phyloP scores from a whole-genome alignment of 2,888 invertebrate genomes.

The Deilephila elpenor region DNA sequence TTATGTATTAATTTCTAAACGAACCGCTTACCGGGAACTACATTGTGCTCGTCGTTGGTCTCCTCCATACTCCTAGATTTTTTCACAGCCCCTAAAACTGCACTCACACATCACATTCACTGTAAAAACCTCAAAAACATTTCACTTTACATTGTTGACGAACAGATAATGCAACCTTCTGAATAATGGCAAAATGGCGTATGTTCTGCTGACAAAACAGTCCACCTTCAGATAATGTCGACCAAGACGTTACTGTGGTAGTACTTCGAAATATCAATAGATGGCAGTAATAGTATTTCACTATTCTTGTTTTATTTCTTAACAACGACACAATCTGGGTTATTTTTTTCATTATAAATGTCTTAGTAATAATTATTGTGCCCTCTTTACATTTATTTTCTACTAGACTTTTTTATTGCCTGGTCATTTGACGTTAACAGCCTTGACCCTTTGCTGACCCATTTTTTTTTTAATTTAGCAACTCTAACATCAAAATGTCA shows the following conservation, averaged over 20 bases:
- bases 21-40: conserved; percentile 75
- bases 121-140: conserved; percentile 75
- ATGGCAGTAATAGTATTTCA: conserved; percentile 46
- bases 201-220: conserved; percentile 49
- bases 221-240: conserved; percentile 21
- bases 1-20: conserved; percentile 61
- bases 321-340: not conserved
- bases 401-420: not conserved
- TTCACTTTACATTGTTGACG: conserved; percentile 81
- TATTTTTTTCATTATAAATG: no score
- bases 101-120: conserved; percentile 72
- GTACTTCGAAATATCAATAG: conserved; percentile 40
- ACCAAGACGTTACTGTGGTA: conserved; percentile 19
- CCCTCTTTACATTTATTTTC: no score
- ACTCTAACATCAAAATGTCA: conserved; percentile 47
- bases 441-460: conserved; percentile 46
- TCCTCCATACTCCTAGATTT: conserved; percentile 76
- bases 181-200: conserved; percentile 83
- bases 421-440: conserved; percentile 20
- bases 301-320: not conserved
- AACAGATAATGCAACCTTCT: conserved; percentile 78
- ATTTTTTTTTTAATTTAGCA: conserved; percentile 43
- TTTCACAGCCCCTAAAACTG: conserved; percentile 54
- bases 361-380: no score
- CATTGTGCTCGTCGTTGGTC: conserved; percentile 70